Evolutionary conservation across 2,888 invertebrate species (phyloP).

Genomic region (Stenoptilia bipunctidactyla): DNA sequence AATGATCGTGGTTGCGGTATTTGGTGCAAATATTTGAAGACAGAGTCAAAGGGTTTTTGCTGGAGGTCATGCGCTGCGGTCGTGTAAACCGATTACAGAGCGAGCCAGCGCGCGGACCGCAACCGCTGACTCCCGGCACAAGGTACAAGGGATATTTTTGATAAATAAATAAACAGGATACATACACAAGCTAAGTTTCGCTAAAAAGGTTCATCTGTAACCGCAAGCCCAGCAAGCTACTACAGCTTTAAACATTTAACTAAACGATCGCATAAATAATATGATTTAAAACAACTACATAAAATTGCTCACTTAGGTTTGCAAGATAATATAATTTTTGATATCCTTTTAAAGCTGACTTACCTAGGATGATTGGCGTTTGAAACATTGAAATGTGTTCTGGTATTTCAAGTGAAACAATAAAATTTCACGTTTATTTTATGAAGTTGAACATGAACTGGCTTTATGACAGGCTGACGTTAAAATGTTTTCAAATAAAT

Average conservation of each 20-base stretch:
- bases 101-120: slow-evolving; percentile 8
- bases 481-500: slow-evolving; percentile 50
- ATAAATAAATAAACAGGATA: slow-evolving; percentile 1
- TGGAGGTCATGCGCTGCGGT: slow-evolving; percentile 43
- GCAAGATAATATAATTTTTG: too few relatives aligned
- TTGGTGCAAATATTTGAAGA: slow-evolving; percentile 64
- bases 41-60: slow-evolving; percentile 64
- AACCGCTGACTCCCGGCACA: slow-evolving; percentile 9
- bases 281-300: too few relatives aligned
- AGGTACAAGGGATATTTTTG: not conserved
- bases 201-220: too few relatives aligned
- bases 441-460: slow-evolving; percentile 7
- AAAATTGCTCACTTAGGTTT: too few relatives aligned
- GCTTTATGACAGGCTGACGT: slow-evolving; percentile 42
- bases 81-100: slow-evolving; percentile 57
- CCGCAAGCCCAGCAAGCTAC: too few relatives aligned
- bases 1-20: slow-evolving; percentile 60
- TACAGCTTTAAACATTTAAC: too few relatives aligned
- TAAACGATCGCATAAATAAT: too few relatives aligned
- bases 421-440: not conserved
- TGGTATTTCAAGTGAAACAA: not conserved
- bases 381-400: not conserved
- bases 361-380: too few relatives aligned
- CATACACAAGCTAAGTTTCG: not conserved
- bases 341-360: too few relatives aligned